These are phyloP conservation scores for Ameiurus melas DNA, from an alignment of 2,113 vertebrate species.

Conservation along the genomic window DNA sequence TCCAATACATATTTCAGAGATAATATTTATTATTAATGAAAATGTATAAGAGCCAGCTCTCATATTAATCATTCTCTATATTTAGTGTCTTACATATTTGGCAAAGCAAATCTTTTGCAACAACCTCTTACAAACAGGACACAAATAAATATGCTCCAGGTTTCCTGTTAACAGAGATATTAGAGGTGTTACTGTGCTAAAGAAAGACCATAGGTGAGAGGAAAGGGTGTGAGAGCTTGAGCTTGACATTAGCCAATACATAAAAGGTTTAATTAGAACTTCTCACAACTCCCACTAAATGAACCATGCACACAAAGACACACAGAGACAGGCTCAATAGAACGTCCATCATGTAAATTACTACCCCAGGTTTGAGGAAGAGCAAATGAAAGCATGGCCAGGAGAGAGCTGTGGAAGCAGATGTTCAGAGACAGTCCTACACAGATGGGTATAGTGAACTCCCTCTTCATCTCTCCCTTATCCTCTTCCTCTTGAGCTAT, in stretches of 20 bases:
- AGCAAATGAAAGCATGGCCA: slow-evolving; percentile 23
- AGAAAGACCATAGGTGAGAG: slow-evolving; percentile 30
- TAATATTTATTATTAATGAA: slow-evolving; percentile 2
- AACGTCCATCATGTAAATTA: slow-evolving; percentile 50
- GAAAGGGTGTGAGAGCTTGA: slow-evolving; percentile 12
- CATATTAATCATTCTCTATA: slow-evolving; percentile 23
- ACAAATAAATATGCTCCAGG: slow-evolving; percentile 23
- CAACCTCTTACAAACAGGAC: neutral
- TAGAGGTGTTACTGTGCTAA: slow-evolving; percentile 24
- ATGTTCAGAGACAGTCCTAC: slow-evolving; percentile 41
- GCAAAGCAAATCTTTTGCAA: neutral
- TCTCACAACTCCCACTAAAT: slow-evolving; percentile 43
- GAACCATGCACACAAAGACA: neutral
- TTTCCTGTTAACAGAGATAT: neutral
- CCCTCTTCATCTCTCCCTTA: neutral
- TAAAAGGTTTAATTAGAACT: slow-evolving; percentile 44
- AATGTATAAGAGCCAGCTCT: slow-evolving; percentile 10
- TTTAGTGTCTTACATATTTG: neutral
- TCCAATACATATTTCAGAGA: slow-evolving; percentile 21
- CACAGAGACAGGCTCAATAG: slow-evolving; percentile 33
- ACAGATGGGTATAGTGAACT: slow-evolving; percentile 16
- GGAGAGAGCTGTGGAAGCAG: slow-evolving; percentile 36
- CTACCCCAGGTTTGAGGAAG: slow-evolving; percentile 20
- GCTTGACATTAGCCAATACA: slow-evolving; percentile 29
- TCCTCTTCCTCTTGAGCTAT: neutral